Base-by-base conservation (phyloP, 2,113 vertebrate genomes). In the Azemiops feae region DNA sequence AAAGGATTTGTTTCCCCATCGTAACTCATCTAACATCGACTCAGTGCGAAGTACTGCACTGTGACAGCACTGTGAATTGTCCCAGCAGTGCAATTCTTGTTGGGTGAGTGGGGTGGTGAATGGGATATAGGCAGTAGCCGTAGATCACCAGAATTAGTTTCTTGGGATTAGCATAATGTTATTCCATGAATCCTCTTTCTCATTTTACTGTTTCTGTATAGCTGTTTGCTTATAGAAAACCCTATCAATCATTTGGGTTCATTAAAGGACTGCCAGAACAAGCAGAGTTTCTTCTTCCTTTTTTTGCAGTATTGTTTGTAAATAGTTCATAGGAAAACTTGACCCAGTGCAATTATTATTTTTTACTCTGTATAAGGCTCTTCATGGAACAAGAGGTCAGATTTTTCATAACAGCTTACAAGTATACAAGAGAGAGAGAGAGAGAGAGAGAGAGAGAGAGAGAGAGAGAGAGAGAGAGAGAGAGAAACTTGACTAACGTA, bases 121-220 rank as follows among this genome's bases (percentile, higher is more conserved):
- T 92, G 58, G 95, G 95, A 95, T 0, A 2, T 93, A 95, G 95
- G 93, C 47, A 95, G 90, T 0, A 11, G 93, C 95, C 96, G 87
- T 97, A 97, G 94, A 98, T 97, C 97, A 97, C 93, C 94, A 87
- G 96, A 97, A 98, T 97, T 97, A 96, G 96, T 97, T 98, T 96
- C 97, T 91, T 96, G 97, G 96, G 97, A 97, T 98, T 97, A 98
- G 90, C 96, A 97, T 97, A 97, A 97, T 96, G 95, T 50, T 96
- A 91, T 97, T 97, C 96, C 96, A 92, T 95, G 96, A 98, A 97
- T 96, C 90, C 93, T 97, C 95, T 95, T 97, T 97, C 96, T 92
- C 81, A 54, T 96, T 97, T 98, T 97, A 97, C 5, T 87, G 94
- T 96, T 97, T 97, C 94, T 97, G 2, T 96, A 96, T 95, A 96